These are phyloP conservation scores for Drosophila trapezifrons DNA, from an alignment of 1,140 invertebrate species.

Conservation along the genomic window DNA sequence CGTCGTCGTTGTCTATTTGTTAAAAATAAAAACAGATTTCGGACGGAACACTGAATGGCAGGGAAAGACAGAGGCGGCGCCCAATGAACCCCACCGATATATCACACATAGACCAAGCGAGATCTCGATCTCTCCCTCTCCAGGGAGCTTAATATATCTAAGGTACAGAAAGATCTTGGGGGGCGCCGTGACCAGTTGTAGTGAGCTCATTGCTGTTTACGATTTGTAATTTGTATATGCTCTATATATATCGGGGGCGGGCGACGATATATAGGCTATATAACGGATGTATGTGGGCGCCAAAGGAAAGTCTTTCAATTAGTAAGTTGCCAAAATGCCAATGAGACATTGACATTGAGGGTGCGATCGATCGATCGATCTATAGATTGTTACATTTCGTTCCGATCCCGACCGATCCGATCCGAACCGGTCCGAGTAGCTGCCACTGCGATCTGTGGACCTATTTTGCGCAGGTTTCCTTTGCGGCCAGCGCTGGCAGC, in stretches of 20 bases:
- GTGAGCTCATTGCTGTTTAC: conserved; percentile 74
- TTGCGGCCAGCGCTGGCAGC: conserved; percentile 57
- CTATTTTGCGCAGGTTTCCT: conserved; percentile 62
- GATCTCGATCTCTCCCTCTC: conserved; percentile 18
- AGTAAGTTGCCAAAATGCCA: conserved; percentile 80
- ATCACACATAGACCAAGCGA: conserved; percentile 36
- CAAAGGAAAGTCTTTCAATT: conserved; percentile 58
- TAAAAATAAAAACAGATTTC: conserved; percentile 79
- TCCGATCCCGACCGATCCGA: conserved; percentile 16
- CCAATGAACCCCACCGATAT: conserved; percentile 45
- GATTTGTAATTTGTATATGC: conserved; percentile 48
- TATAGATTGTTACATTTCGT: background rate
- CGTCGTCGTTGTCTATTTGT: conserved; percentile 65
- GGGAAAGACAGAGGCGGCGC: conserved; percentile 15
- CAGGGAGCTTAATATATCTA: conserved; percentile 28
- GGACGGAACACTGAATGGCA: conserved; percentile 48
- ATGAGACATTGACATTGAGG: conserved; percentile 81
- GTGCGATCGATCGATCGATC: conserved; percentile 21
- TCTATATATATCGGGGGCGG: conserved; percentile 34
- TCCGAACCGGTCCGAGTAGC: conserved; percentile 28
- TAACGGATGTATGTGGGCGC: conserved; percentile 44
- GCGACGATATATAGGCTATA: conserved; percentile 5
- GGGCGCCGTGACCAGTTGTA: conserved; percentile 40
- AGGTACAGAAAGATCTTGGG: conserved; percentile 39
- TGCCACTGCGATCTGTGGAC: too few species aligned